These are phyloP conservation scores for Caenorhabditis plicata DNA, from an alignment of 2,888 invertebrate species.

Conservation along the genomic window DNA sequence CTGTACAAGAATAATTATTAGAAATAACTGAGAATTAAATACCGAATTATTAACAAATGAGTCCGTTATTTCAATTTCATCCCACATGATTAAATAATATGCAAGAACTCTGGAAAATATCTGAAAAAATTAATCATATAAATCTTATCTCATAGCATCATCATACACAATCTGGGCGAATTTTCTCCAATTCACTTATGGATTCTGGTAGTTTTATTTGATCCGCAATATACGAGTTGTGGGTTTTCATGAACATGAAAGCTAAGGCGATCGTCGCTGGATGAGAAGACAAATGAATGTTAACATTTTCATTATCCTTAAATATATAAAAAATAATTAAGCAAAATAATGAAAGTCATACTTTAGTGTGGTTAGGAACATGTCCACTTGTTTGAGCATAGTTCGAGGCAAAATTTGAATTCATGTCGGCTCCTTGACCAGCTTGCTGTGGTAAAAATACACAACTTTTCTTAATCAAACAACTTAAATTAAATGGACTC, in stretches of 20 bases:
- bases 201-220: slow-evolving; percentile 89
- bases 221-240: slow-evolving; percentile 80
- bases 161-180: slow-evolving; percentile 66
- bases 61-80: slow-evolving; percentile 38
- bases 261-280: slow-evolving; percentile 92
- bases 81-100: slow-evolving; percentile 49
- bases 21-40: too few species aligned
- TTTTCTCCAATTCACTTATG: slow-evolving; percentile 84
- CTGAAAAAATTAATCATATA: slow-evolving; percentile 6
- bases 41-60: slow-evolving; percentile 48
- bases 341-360: background rate
- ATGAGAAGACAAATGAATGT: slow-evolving; percentile 91
- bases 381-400: background rate
- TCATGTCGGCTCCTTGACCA: background rate
- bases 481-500: background rate
- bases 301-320: slow-evolving; percentile 74
- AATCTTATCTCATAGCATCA: background rate
- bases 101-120: slow-evolving; percentile 52
- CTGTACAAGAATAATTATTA: too few species aligned
- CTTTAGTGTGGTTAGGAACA: background rate
- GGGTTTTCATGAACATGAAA: slow-evolving; percentile 84
- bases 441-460: slow-evolving; percentile 1
- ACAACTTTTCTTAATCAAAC: slow-evolving; percentile 2
- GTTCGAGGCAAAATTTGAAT: slow-evolving; percentile 1
- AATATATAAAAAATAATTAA: background rate